Evolutionary conservation across 2,113 vertebrate species (phyloP).

Genomic region (Alethe diademata): DNA sequence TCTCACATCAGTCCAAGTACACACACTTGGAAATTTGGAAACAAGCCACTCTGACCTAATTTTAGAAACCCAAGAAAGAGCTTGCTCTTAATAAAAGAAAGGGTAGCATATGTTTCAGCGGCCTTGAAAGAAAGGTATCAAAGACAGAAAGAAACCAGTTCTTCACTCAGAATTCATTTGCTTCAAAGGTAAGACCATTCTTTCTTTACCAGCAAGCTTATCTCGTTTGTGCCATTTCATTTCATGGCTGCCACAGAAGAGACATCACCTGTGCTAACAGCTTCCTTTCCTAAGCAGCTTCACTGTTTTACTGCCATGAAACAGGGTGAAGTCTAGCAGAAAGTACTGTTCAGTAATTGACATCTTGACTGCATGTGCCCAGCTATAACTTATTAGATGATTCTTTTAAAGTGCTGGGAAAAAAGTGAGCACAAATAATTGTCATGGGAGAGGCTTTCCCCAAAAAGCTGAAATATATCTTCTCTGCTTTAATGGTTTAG

Average conservation of each 20-base stretch:
- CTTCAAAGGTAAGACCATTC: neutral
- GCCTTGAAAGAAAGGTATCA: neutral
- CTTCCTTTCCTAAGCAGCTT: neutral
- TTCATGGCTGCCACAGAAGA: neutral
- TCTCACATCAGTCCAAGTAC: accelerated
- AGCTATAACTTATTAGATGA: neutral
- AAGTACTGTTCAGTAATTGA: neutral
- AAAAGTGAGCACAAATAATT: neutral
- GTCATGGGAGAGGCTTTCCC: neutral
- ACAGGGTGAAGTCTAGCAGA: neutral
- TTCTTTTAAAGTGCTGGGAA: neutral
- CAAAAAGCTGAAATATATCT: neutral
- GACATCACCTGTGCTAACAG: neutral
- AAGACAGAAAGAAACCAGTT: neutral
- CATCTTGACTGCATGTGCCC: neutral
- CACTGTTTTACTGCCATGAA: neutral
- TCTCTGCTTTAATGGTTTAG: neutral
- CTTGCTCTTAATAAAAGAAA: neutral
- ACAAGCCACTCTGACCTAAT: neutral
- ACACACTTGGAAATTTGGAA: neutral
- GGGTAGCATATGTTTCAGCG: neutral
- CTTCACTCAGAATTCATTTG: neutral
- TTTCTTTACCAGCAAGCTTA: neutral
- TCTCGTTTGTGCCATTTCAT: neutral
- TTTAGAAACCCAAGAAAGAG: neutral